Evolutionary conservation across 30 jellyfish, hydroid and myxozoan genomes (phyloP).

Genomic region (Hydra vulgaris): DNA sequence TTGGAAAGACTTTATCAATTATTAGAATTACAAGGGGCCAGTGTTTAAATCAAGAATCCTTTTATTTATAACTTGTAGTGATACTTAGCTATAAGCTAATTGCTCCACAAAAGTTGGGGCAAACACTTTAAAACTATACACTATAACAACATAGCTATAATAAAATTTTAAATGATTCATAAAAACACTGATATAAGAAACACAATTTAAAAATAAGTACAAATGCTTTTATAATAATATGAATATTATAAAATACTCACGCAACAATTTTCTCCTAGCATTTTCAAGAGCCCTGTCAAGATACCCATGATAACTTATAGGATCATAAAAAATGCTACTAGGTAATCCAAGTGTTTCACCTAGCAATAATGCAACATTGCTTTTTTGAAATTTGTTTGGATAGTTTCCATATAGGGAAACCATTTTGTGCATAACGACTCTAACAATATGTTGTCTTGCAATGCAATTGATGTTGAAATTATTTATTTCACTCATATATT

Average conservation of each 20-base stretch:
- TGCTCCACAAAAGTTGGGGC: neutral
- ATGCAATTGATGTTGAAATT: neutral
- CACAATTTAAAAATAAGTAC: neutral
- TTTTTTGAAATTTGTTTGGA: neutral
- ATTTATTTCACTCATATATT: neutral
- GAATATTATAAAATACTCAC: neutral
- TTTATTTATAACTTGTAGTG: neutral
- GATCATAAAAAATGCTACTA: neutral
- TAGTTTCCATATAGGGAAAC: neutral
- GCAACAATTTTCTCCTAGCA: neutral
- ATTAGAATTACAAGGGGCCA: neutral
- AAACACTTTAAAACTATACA: neutral
- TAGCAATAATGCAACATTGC: neutral
- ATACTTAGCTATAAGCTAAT: neutral
- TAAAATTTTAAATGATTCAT: neutral
- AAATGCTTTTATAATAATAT: neutral
- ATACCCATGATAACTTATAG: neutral
- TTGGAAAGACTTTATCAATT: neutral
- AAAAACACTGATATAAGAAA: neutral
- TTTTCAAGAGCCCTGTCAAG: neutral
- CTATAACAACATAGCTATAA: neutral
- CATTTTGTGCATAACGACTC: neutral
- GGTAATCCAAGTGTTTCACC: neutral
- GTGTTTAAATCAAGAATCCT: neutral
- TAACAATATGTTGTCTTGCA: neutral